Evolutionary conservation across 2,113 vertebrate species (phyloP), one percentile per base, ranked within the genome.

Genomic region (Hyperopisus bebe): DNA sequence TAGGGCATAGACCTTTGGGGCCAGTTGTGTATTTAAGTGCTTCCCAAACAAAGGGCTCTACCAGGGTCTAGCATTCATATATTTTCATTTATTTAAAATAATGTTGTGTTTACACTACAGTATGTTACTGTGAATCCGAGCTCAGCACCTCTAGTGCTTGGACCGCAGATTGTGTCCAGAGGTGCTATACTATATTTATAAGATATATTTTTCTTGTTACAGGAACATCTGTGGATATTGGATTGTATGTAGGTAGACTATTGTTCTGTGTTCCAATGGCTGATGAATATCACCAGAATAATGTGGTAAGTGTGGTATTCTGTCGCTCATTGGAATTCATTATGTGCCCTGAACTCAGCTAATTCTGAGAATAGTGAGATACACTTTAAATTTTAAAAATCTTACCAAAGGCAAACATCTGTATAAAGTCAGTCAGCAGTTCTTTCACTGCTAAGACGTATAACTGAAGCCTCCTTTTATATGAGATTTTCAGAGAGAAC

Each of bases 221-320:
- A 74, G 47, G 90, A 42, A 93, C 92, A 84, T 51, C 51, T 19
- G 87, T 90, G 91, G 47, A 91, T 47, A 89, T 91, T 86, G 66
- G 88, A 90, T 91, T 94, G 92, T 93, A 93, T 96, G 93, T 95
- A 93, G 95, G 92, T 90, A 90, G 90, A 91, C 39, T 91, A 90
- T 91, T 48, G 88, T 91, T 62, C 82, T 90, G 92, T 90, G 89
- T 91, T 91, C 92, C 94, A 70, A 96, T 96, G 95, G 95, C 94
- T 91, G 94, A 95, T 93, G 93, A 95, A 89, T 94, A 95, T 91
- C 83, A 93, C 3, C 95, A 95, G 90, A 95, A 95, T 92, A 96
- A 93, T 91, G 91, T 93, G 94, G 96, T 96, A 47, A 94, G 95
- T 94, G 70, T 5, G 39, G 8, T 58, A 88, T 47, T 46, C n/a